Evolutionary conservation across 2,888 invertebrate genomes (phyloP).

Genomic region (Scaptomyza parva): DNA sequence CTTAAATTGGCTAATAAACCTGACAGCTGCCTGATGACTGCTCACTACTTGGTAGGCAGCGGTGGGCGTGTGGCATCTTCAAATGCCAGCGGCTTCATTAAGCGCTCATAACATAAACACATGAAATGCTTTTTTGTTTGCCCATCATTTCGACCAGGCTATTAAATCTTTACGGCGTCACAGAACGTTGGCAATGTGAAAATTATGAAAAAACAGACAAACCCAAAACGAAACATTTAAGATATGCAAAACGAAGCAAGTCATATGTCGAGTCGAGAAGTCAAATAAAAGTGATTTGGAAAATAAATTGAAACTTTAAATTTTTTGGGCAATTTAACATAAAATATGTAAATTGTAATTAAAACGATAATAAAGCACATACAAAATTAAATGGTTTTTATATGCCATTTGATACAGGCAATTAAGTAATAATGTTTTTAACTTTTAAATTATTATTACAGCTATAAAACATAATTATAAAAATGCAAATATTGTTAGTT

Average conservation of each 20-base stretch:
- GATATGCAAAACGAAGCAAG: too few relatives aligned
- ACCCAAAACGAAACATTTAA: conserved; percentile 8
- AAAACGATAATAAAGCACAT: background rate
- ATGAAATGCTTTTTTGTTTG: conserved; percentile 49
- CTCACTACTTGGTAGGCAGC: conserved; percentile 11
- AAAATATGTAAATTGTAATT: too few relatives aligned
- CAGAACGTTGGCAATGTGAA: conserved; percentile 8
- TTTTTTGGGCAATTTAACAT: too few relatives aligned
- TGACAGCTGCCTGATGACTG: conserved; percentile 69
- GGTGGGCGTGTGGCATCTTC: conserved; percentile 57
- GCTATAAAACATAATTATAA: too few relatives aligned
- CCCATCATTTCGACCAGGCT: conserved; percentile 16
- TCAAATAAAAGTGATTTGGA: background rate
- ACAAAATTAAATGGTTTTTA: background rate
- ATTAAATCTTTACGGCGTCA: conserved; percentile 32
- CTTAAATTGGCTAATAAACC: conserved; percentile 79
- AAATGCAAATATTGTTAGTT: too few relatives aligned
- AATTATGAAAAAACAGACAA: conserved; percentile 27
- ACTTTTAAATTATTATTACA: too few relatives aligned
- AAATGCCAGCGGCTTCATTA: conserved; percentile 79
- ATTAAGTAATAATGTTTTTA: background rate
- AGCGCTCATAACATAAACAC: conserved; percentile 69
- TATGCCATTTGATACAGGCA: background rate
- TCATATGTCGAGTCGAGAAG: too few relatives aligned
- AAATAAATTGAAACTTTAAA: too few relatives aligned